Evolutionary conservation across 2,113 vertebrate species (phyloP).

Genomic region (Neomonachus schauinslandi): DNA sequence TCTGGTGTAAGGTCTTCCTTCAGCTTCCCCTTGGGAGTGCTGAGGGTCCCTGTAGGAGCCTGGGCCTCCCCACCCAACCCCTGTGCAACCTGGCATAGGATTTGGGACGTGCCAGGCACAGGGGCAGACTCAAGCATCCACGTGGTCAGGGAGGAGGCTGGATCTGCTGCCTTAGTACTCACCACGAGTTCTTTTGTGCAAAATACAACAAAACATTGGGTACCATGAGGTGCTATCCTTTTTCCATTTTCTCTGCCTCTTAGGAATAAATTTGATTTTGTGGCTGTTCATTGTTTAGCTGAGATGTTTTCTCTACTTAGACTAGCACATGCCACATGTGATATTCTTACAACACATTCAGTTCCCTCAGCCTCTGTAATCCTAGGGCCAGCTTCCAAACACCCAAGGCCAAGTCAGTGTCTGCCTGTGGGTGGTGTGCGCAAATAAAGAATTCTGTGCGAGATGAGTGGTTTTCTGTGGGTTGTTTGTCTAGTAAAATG

Average conservation of each 20-base stretch:
- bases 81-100: neutral
- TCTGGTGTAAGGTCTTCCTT: too few relatives aligned
- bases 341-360: neutral
- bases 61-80: rapidly evolving
- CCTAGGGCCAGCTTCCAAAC: neutral
- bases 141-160: rapidly evolving
- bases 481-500: neutral
- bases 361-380: neutral
- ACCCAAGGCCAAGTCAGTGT: rapidly evolving
- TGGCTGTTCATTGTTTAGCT: neutral
- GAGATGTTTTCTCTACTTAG: neutral
- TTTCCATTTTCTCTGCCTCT: neutral
- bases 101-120: neutral
- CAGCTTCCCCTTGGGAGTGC: rapidly evolving
- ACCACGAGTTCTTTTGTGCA: rapidly evolving
- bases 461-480: neutral
- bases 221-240: neutral
- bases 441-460: rapidly evolving
- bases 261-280: neutral
- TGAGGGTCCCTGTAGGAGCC: neutral
- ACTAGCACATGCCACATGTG: neutral
- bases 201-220: neutral
- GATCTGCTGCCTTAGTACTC: rapidly evolving
- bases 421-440: neutral
- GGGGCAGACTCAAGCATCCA: neutral